Evolutionary conservation across 2,888 invertebrate genomes (phyloP), one percentile per base, ranked within the genome.

Genomic region (Pachydiplax longipennis): DNA sequence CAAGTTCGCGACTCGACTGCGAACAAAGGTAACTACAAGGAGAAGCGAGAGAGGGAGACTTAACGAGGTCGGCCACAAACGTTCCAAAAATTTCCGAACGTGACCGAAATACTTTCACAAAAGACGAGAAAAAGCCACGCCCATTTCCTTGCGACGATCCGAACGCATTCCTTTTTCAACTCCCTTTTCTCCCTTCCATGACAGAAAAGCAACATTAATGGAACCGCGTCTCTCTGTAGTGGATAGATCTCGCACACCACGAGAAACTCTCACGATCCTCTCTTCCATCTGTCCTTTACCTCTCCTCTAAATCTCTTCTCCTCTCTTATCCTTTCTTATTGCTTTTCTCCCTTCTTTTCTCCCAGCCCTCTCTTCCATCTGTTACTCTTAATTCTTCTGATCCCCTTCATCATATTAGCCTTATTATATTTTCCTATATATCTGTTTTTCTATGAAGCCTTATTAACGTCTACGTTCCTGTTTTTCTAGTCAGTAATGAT

Each of bases 11-110:
- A 73, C 73, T 25, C 73, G 73, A 73, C 73, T 73, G 73, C 73
- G 73, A 73, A 73, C 73, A 73, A 31, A 73, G 73, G 73, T 25
- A 73, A 73, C 65, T 65, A 65, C 22, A n/a, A n/a, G 58, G 58
- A 58, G 58, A 8, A 6, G 10, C 6, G 61, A 40, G 61, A 87
- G 22, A n/a, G 40, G 6, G 81, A 61, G 37, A 65, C 61, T 65
- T 61, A 87, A 65, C 61, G 87, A 87, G 87, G 37, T 65, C 37
- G 65, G 87, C 87, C 87, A 65, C 61, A 65, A 87, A 87, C 61
- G 87, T 65, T 87, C 87, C 87, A 87, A 87, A 87, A 87, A 87
- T 87, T 87, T 65, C 61, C 25, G 61, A 65, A 65, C 87, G 87
- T 87, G 87, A 87, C 87, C 35, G 65, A 61, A 87, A 87, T 87